Conservation (phyloP, 2,797 vertebrate species). For the Borostomias antarcticus region DNA sequence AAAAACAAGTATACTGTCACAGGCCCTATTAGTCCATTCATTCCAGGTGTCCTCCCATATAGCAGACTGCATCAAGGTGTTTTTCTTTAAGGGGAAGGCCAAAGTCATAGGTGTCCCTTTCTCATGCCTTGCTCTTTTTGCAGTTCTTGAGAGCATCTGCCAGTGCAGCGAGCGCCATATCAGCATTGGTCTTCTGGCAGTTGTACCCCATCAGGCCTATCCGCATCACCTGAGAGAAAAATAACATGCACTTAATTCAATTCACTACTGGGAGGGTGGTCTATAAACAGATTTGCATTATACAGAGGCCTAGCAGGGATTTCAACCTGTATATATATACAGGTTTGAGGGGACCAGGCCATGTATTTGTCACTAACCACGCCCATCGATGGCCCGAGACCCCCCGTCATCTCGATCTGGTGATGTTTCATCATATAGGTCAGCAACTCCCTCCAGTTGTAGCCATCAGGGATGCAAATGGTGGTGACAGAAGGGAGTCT, state of each 20-base stretch:
- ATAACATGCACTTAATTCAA: slow-evolving; percentile 20
- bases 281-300: background rate
- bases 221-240: slow-evolving; percentile 83
- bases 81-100: slow-evolving; percentile 1
- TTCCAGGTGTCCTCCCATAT: slow-evolving; percentile 7
- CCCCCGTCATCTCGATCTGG: slow-evolving; percentile 87
- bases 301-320: background rate
- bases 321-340: background rate
- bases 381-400: slow-evolving; percentile 87
- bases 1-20: slow-evolving; percentile 2
- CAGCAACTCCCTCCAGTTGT: slow-evolving; percentile 86
- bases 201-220: slow-evolving; percentile 96
- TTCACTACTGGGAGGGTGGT: slow-evolving; percentile 3
- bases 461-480: slow-evolving; percentile 83
- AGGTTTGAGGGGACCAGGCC: background rate
- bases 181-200: slow-evolving; percentile 83
- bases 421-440: slow-evolving; percentile 84
- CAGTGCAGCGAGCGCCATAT: slow-evolving; percentile 79
- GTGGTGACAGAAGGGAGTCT: slow-evolving; percentile 92
- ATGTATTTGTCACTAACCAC: slow-evolving; percentile 75
- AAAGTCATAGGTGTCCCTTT: background rate
- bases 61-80: slow-evolving; percentile 16
- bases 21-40: slow-evolving; percentile 6
- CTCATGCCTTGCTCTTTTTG: slow-evolving; percentile 80
- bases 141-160: slow-evolving; percentile 84